These are phyloP conservation scores for Myrmecophaga tridactyla DNA, from an alignment of 2,113 vertebrate species.

Conservation along the genomic window DNA sequence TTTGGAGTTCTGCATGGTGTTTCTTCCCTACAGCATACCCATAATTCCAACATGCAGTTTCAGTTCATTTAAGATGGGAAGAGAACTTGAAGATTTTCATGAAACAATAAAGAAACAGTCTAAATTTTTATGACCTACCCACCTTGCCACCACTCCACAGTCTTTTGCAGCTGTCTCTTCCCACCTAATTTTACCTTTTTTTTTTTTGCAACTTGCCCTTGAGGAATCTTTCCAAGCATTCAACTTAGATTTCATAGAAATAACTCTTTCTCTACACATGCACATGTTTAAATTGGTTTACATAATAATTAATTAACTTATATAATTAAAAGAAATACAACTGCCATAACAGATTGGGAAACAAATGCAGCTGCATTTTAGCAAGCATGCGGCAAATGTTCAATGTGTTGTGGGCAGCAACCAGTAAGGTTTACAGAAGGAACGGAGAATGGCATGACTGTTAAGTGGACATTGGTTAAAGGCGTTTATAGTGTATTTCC, in stretches of 20 bases:
- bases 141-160: rapidly evolving
- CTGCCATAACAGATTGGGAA: not conserved
- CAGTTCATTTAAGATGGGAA: not conserved
- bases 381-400: not conserved
- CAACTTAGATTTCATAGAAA: not conserved
- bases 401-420: no score
- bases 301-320: not conserved
- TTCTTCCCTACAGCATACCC: not conserved
- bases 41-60: not conserved
- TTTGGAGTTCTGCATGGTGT: not conserved
- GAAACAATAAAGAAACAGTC: not conserved
- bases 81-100: conserved; percentile 7
- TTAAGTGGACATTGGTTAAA: not conserved
- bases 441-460: not conserved
- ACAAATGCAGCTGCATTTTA: not conserved
- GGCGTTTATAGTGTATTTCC: not conserved
- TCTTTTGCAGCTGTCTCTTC: not conserved
- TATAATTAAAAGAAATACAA: not conserved
- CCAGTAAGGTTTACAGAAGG: not conserved
- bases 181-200: not conserved
- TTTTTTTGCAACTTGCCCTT: not conserved
- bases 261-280: not conserved
- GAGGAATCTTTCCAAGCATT: not conserved
- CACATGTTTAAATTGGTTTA: not conserved
- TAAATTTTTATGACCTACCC: not conserved